These are phyloP conservation scores for Sternotherus odoratus DNA, from an alignment of 2,797 vertebrate species.

Conservation along the genomic window DNA sequence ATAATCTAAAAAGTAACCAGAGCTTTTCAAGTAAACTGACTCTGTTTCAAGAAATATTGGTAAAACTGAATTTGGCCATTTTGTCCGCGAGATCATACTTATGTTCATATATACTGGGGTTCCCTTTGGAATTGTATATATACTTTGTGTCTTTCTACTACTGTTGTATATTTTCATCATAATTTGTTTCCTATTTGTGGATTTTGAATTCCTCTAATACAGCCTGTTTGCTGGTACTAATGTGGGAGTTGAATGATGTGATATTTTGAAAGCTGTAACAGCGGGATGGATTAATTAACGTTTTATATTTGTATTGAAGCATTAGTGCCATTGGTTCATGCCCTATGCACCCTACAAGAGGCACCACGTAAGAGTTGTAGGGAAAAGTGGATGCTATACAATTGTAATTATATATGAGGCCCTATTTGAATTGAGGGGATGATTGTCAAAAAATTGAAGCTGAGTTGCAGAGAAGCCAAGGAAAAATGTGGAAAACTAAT, in stretches of 20 bases:
- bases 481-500: too few relatives aligned
- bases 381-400: background rate
- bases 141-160: background rate
- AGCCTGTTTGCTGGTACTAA: background rate
- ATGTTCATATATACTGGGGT: background rate
- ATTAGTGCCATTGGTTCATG: background rate
- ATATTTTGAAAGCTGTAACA: background rate
- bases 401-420: background rate
- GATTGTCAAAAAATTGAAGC: too few relatives aligned
- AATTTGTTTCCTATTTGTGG: background rate
- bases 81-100: background rate
- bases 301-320: background rate
- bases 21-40: background rate
- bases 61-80: background rate
- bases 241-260: background rate
- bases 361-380: background rate
- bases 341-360: background rate
- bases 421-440: too few relatives aligned
- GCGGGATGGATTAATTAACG: background rate
- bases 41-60: background rate
- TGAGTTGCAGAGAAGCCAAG: too few relatives aligned
- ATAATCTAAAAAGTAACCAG: background rate
- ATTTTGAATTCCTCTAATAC: background rate
- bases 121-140: background rate
- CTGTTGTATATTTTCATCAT: slow-evolving; percentile 21